These are phyloP conservation scores for Hemaris fuciformis DNA, from an alignment of 2,888 invertebrate genomes.

Conservation along the genomic window DNA sequence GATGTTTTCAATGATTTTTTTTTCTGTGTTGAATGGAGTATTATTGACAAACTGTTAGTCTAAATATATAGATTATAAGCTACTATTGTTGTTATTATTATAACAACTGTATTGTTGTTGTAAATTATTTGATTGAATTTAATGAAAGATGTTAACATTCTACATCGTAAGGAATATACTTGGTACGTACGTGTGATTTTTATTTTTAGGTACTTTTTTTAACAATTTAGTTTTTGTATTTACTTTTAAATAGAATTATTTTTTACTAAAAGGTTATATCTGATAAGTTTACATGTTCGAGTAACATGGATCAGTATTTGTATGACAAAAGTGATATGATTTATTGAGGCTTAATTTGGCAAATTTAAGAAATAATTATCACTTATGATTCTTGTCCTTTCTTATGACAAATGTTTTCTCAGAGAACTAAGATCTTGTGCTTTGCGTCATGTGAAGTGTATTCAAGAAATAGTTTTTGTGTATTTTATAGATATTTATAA, in stretches of 20 bases:
- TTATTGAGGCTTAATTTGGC: constrained; percentile 64
- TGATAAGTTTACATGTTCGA: constrained; percentile 53
- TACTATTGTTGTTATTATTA: constrained; percentile 70
- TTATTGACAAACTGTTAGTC: constrained; percentile 60
- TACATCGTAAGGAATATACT: constrained; percentile 52
- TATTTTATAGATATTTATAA: constrained; percentile 61
- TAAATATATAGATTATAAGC: constrained; percentile 54
- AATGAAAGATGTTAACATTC: constrained; percentile 61
- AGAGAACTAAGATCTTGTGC: constrained; percentile 18
- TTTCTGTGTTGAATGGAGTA: constrained; percentile 64
- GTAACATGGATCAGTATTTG: constrained; percentile 61
- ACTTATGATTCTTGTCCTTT: constrained; percentile 28
- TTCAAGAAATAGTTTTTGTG: constrained; percentile 48
- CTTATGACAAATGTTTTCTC: constrained; percentile 24
- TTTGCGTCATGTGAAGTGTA: constrained; percentile 40
- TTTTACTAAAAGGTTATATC: constrained; percentile 41
- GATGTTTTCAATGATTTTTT: constrained; percentile 71
- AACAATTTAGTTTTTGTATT: constrained; percentile 53
- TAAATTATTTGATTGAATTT: constrained; percentile 76
- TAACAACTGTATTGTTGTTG: constrained; percentile 70
- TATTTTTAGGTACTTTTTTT: constrained; percentile 56
- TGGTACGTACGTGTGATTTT: constrained; percentile 65
- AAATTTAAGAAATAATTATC: constrained; percentile 32
- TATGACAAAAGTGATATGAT: constrained; percentile 61
- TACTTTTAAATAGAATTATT: constrained; percentile 40